Percentiles rank a stretch among this genome's conserved stretches.
Evolutionary conservation across 2,113 vertebrate genomes (phyloP).

Genomic region (Pseudopodoces humilis): DNA sequence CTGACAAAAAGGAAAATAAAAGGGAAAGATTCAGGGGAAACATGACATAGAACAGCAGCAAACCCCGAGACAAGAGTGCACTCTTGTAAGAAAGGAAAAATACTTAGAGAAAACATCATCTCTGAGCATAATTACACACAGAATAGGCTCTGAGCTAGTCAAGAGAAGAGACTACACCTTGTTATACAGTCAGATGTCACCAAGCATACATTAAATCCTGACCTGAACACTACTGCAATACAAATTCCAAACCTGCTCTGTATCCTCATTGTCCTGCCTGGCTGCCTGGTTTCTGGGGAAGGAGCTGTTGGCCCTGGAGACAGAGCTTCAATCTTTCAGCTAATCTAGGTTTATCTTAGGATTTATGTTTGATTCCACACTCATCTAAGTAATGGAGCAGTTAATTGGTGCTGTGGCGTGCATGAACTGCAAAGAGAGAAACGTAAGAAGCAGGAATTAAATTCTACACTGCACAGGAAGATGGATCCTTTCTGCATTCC

Average conservation of each 20-base stretch:
- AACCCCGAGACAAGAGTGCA: fast-evolving
- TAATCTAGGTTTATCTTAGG: neutral
- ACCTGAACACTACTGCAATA: neutral
- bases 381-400: neutral
- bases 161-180: neutral
- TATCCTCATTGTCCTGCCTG: neutral
- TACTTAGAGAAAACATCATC: neutral
- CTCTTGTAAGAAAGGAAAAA: neutral
- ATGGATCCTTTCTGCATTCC: neutral
- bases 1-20: neutral
- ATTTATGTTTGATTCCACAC: neutral
- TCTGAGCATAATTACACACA: neutral
- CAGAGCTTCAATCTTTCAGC: neutral
- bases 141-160: neutral
- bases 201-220: fast-evolving
- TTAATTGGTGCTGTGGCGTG: neutral
- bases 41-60: neutral
- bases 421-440: neutral
- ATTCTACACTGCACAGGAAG: neutral
- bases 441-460: neutral
- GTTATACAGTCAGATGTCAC: neutral
- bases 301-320: neutral
- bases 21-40: neutral
- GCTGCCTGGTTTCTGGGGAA: neutral
- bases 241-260: neutral